Evolutionary conservation across 2,888 invertebrate genomes (phyloP), one percentile per base, ranked within the genome.

Genomic region (Alsophila aescularia): DNA sequence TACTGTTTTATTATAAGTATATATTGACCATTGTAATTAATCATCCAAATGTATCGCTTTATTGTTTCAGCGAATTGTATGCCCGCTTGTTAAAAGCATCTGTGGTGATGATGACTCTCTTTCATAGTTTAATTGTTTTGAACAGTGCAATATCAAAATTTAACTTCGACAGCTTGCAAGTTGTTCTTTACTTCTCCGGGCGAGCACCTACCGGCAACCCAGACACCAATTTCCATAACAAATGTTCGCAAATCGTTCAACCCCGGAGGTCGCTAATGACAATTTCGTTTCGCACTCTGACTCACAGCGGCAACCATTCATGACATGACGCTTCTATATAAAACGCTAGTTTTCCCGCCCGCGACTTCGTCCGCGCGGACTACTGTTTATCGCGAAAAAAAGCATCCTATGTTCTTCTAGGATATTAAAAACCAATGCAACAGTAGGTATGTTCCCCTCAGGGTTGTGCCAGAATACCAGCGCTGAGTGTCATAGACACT

Each of bases 211-310:
- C 60, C 6, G 34, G 14, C 63, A 55, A 66, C 72, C 60, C 55
- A 62, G 63, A 52, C 40, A 45, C 34, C 52, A 56, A 69, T 72
- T 71, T 70, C 67, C 57, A 64, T 70, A 53, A 59, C 61, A 57
- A 67, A 64, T 55, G 63, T 65, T 72, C 67, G 67, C 66, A 77
- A 77, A 77, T 77, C 73, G 69, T 63, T 57, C 72, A 84, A 83
- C 81, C 85, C 81, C 80, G 73, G 79, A 79, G 85, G 85, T 80
- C 77, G 68, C 60, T 79, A 72, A 75, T 76, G 64, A 57, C 78
- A 81, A 84, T 80, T 87, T 80, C 76, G 70, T 63, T 72, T 55
- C 61, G 64, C 65, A 67, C 60, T 60, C 62, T 85, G 85, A 83
- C 62, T 83, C 85, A 85, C 61, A 49, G 55, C 50, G 50, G 49